Evolutionary conservation across 2,113 vertebrate genomes (phyloP).

Genomic region (Spea bombifrons): DNA sequence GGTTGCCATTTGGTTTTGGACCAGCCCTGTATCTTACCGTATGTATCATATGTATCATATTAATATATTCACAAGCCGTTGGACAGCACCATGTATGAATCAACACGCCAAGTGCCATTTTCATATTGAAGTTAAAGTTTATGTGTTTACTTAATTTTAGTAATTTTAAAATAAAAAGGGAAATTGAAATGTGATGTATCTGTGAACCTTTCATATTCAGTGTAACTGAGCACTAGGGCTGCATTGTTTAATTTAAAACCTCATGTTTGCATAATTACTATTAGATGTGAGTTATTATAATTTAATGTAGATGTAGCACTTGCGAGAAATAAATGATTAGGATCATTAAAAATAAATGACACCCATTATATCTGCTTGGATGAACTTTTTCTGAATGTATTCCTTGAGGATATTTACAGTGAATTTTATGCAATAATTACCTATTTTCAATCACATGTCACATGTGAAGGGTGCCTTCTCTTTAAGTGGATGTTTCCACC

Average conservation of each 20-base stretch:
- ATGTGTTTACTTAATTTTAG: too few relatives aligned
- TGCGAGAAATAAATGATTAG: slow-evolving; percentile 24
- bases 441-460: slow-evolving; percentile 31
- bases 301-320: slow-evolving; percentile 40
- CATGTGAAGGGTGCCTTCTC: slow-evolving; percentile 19
- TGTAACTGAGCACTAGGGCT: neutral
- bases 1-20: too few relatives aligned
- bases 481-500: neutral
- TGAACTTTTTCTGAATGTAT: slow-evolving; percentile 31
- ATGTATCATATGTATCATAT: too few relatives aligned
- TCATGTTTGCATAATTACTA: slow-evolving; percentile 47
- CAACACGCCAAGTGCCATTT: too few relatives aligned
- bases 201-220: neutral
- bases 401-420: slow-evolving; percentile 37
- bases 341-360: slow-evolving; percentile 37
- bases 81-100: too few relatives aligned
- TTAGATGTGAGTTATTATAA: slow-evolving; percentile 43
- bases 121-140: too few relatives aligned
- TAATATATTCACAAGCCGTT: too few relatives aligned
- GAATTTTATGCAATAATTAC: slow-evolving; percentile 24
- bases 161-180: neutral
- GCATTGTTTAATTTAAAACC: slow-evolving; percentile 19
- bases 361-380: slow-evolving; percentile 38
- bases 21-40: too few relatives aligned
- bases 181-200: neutral